Evolutionary conservation across 2,113 vertebrate species (phyloP).

Genomic region (Menura novaehollandiae): DNA sequence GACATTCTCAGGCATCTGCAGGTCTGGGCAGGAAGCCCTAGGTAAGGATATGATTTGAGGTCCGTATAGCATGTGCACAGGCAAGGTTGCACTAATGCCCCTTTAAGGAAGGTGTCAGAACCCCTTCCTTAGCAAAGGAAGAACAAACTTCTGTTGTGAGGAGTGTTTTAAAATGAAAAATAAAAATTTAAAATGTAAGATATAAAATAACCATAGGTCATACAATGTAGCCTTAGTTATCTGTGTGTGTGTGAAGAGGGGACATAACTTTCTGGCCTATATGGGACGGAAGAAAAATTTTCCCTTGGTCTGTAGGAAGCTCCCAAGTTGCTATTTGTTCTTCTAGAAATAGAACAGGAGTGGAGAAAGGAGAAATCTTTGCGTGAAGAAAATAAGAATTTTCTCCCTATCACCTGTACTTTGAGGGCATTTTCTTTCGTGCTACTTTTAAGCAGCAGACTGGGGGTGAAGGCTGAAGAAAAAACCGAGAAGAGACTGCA

Average conservation of each 20-base stretch:
- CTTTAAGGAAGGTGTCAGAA: not conserved
- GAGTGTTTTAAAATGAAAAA: not conserved
- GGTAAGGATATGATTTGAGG: not conserved
- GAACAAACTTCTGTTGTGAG: not conserved
- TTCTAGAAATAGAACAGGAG: not conserved
- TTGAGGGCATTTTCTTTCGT: not conserved
- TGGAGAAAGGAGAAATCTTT: not conserved
- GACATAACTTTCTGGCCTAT: not conserved
- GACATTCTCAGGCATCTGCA: not conserved
- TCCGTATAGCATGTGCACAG: fast-evolving
- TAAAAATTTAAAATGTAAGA: not conserved
- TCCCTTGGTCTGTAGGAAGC: not conserved
- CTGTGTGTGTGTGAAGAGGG: not conserved
- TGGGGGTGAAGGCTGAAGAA: not conserved
- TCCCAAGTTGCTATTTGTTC: not conserved
- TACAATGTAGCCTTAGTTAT: not conserved
- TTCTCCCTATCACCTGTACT: not conserved
- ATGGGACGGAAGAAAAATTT: not conserved
- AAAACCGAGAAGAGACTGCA: not conserved
- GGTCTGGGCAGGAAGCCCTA: not conserved
- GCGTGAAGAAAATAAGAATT: not conserved
- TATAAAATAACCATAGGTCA: not conserved
- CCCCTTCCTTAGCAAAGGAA: not conserved
- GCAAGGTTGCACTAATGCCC: not conserved
- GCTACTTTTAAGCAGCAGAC: not conserved